Base-by-base conservation (phyloP, 2,113 vertebrate species). In the Haemorhous mexicanus region DNA sequence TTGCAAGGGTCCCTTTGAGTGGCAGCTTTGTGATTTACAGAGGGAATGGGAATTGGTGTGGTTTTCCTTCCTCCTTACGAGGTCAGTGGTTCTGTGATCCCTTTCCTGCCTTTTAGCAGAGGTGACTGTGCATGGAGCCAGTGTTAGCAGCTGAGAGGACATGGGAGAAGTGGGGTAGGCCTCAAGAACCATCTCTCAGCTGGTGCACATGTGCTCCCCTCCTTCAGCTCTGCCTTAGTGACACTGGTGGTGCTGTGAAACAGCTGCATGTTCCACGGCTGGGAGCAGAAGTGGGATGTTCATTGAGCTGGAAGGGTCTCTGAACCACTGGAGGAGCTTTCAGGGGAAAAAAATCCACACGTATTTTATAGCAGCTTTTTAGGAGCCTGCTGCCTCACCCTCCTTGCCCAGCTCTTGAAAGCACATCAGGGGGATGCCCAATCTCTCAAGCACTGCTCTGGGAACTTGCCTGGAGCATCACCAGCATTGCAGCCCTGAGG, bases 51-150 rank as follows among this genome's bases (percentile, higher is more conserved):
- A 70, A 46, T 10, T 64, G 39, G 21, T 49, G 73, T 33, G 4
- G 53, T 27, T 73, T 73, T 68, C 62, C 10, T 28, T 39, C 33
- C 3, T 59, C 47, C 24, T 35, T 35, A 3, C 0, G 0, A 28
- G 26, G 9, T 41, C 37, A 13, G n/a, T 70, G 55, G 47, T 43
- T 93, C 75, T 86, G 53, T 46, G 78, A 15, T 89, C 49, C 21
- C 49, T 87, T 61, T 68, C n/a, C 52, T 75, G 9, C 64, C 43
- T 46, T 76, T 61, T 16, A 62, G 49, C 61, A 72, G 78, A 79
- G 47, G 35, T 1, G 10, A 23, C 32, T 77, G 47, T n/a, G 67
- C n/a, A 62, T 50, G 47, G 47, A 44, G 28, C 7, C 46, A 19
- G 23, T 1, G 2, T 56, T 39, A 27, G 52, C 73, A 84, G 58